Conservation (phyloP, 2,888 invertebrate genomes). For the Drosophila limbata region DNA sequence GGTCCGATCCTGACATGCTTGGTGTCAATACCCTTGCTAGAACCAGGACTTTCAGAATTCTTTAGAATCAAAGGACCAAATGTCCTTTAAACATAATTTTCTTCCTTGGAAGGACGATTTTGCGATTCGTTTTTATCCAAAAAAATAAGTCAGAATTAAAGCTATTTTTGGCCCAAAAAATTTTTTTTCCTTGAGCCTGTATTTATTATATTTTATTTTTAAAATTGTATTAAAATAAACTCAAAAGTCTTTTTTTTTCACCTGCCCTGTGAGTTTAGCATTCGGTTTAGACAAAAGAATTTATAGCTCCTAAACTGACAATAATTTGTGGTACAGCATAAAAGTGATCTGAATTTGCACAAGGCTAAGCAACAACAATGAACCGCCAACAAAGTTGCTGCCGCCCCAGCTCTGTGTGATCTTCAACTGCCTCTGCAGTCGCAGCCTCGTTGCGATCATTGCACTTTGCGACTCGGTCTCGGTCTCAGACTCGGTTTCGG, state of each 20-base stretch:
- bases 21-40: no score
- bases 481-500: constrained; percentile 37
- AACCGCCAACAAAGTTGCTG: constrained; percentile 8
- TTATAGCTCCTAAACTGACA: background rate
- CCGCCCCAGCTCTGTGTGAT: constrained; percentile 3
- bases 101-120: no score
- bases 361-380: background rate
- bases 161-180: no score
- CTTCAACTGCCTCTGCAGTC: constrained; percentile 27
- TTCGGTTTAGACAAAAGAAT: background rate
- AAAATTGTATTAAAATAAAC: no score
- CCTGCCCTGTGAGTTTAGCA: background rate
- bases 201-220: no score
- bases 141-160: no score
- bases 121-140: no score
- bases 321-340: constrained; percentile 2
- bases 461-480: constrained; percentile 67
- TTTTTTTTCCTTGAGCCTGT: no score
- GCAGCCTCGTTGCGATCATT: constrained; percentile 75
- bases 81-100: no score
- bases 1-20: no score
- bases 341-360: constrained; percentile 8
- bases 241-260: background rate
- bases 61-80: no score
- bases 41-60: no score